Percentiles rank a stretch among this genome's conserved stretches.
phyloP scores from a whole-genome alignment of 35 echinoderm and acorn worm genomes.

The Strongylocentrotus purpuratus region DNA sequence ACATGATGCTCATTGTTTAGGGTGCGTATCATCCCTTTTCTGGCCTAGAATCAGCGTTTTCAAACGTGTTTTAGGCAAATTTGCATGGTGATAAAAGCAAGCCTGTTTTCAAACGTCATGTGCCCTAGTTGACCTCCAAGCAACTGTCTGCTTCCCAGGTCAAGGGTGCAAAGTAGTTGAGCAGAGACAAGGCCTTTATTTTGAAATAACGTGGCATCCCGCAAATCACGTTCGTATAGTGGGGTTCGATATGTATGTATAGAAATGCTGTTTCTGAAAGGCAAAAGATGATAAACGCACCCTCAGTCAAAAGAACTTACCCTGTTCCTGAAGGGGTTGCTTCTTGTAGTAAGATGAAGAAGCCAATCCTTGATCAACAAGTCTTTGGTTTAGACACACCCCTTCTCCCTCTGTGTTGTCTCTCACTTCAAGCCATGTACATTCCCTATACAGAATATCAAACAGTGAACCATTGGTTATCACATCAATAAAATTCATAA shows the following conservation, averaged over 20 bases:
- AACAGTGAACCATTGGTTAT: slow-evolving; percentile 8
- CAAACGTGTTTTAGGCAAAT: no score
- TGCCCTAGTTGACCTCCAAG: no score
- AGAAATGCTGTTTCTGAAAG: slow-evolving; percentile 36
- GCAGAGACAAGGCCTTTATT: no score
- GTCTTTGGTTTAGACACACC: slow-evolving; percentile 53
- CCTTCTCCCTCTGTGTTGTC: slow-evolving; percentile 33
- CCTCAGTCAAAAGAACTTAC: slow-evolving; percentile 13
- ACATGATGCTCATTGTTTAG: neutral
- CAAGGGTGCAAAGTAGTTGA: no score
- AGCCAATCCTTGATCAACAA: slow-evolving; percentile 65
- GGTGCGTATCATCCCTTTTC: no score
- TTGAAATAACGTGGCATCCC: no score
- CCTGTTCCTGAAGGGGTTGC: neutral
- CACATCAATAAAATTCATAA: slow-evolving; percentile 29
- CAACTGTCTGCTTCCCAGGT: no score
- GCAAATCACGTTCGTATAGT: no score
- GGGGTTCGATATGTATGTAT: no score
- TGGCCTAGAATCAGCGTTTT: no score
- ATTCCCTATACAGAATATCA: neutral
- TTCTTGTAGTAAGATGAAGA: slow-evolving; percentile 50
- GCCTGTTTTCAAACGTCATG: no score
- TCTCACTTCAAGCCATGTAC: slow-evolving; percentile 40
- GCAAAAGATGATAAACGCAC: slow-evolving; percentile 45
- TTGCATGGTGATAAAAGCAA: no score